Conservation (phyloP, 2,888 invertebrate genomes). For the Autographa gamma region DNA sequence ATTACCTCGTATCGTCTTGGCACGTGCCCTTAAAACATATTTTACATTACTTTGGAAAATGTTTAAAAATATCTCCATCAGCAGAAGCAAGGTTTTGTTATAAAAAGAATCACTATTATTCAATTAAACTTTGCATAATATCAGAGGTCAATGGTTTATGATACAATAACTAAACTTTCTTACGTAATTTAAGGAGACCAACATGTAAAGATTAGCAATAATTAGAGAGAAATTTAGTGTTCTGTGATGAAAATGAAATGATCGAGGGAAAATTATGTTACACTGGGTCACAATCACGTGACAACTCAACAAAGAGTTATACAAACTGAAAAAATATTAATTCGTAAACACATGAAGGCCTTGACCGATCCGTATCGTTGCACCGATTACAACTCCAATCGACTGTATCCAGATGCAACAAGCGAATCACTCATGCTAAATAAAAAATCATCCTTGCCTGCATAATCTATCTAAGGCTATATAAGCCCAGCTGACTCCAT, state of each 20-base stretch:
- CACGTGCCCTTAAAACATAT: background rate
- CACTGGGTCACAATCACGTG: background rate
- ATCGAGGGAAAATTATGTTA: background rate
- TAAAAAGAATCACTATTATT: background rate
- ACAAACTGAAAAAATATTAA: slow-evolving; percentile 8
- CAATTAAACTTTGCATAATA: slow-evolving; percentile 15
- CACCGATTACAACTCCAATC: slow-evolving; percentile 73
- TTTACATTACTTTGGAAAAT: background rate
- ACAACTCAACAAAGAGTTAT: background rate
- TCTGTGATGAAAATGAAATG: too few relatives aligned
- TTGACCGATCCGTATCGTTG: slow-evolving; percentile 78
- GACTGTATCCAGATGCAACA: slow-evolving; percentile 71
- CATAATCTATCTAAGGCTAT: slow-evolving; percentile 77
- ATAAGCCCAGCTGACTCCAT: slow-evolving; percentile 76
- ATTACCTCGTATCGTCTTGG: too few relatives aligned
- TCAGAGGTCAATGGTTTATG: slow-evolving; percentile 25
- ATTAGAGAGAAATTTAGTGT: too few relatives aligned
- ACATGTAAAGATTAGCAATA: too few relatives aligned
- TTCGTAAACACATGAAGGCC: slow-evolving; percentile 57
- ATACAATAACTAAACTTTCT: slow-evolving; percentile 16
- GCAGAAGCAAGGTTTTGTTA: background rate
- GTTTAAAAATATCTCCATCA: background rate
- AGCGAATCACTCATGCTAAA: slow-evolving; percentile 65
- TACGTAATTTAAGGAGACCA: slow-evolving; percentile 10
- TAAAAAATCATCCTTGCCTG: slow-evolving; percentile 81